Percentiles rank a stretch among this genome's conserved stretches.
phyloP scores from a whole-genome alignment of 1,140 invertebrate genomes.

The Drosophila obscura region DNA sequence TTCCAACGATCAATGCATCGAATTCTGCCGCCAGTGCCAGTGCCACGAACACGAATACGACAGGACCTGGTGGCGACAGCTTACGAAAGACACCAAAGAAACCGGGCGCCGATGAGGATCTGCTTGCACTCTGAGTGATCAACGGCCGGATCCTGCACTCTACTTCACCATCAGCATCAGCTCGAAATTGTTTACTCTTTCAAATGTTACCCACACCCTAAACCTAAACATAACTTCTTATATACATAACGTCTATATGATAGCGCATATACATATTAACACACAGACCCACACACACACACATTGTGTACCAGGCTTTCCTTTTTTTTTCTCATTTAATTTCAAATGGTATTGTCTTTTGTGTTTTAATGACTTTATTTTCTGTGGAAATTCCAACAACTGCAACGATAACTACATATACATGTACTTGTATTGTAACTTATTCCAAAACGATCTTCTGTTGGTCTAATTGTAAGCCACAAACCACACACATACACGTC shows the following conservation, averaged over 20 bases:
- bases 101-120: constrained; percentile 72
- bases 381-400: constrained; percentile 17
- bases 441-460: constrained; percentile 71
- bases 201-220: constrained; percentile 71
- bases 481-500: background rate
- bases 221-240: constrained; percentile 60
- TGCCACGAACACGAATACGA: constrained; percentile 37
- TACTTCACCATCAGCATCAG: constrained; percentile 35
- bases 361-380: constrained; percentile 2
- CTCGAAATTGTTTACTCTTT: constrained; percentile 71
- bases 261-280: constrained; percentile 67
- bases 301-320: constrained; percentile 66
- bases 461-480: constrained; percentile 72
- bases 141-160: background rate
- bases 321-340: constrained; percentile 21
- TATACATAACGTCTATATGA: constrained; percentile 58
- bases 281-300: background rate
- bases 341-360: constrained; percentile 4
- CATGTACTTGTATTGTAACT: constrained; percentile 1
- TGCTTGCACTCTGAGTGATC: constrained; percentile 76
- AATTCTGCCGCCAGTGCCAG: constrained; percentile 61
- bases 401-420: constrained; percentile 67
- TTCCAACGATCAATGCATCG: constrained; percentile 84
- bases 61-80: constrained; percentile 46
- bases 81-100: constrained; percentile 80